These are phyloP conservation scores for Drosophila biarmipes DNA, from an alignment of 1,140 invertebrate species.

Conservation along the genomic window DNA sequence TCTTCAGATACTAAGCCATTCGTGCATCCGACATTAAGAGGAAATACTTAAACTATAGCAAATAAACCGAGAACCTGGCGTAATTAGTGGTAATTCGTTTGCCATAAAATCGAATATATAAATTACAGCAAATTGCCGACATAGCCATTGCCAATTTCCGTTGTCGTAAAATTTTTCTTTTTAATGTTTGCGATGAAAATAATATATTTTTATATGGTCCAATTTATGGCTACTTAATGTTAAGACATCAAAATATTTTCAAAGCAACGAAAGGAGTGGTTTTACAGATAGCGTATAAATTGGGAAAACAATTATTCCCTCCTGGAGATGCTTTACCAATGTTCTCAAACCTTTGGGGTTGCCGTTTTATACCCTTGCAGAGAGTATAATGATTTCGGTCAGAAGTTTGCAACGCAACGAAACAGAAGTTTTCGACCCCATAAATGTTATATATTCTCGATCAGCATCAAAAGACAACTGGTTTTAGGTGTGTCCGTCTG, in stretches of 20 bases:
- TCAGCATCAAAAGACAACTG: no score
- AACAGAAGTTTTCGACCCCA: no score
- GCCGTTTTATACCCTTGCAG: no score
- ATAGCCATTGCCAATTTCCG: slow-evolving; percentile 21
- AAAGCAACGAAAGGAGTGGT: neutral
- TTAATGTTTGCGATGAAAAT: slow-evolving; percentile 26
- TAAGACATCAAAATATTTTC: slow-evolving; percentile 32
- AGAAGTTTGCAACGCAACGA: no score
- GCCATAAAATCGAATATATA: slow-evolving; percentile 18
- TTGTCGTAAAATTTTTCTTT: slow-evolving; percentile 12
- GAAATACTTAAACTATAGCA: slow-evolving; percentile 9
- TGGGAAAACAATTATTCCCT: neutral
- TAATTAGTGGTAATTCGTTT: neutral
- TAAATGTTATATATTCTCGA: no score
- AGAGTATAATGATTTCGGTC: no score
- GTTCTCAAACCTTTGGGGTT: neutral
- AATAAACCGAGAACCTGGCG: neutral
- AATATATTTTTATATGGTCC: slow-evolving; percentile 33
- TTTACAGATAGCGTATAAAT: neutral
- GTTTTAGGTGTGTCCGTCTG: no score
- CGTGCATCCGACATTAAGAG: neutral
- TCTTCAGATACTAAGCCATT: slow-evolving; percentile 26
- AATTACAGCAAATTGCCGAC: slow-evolving; percentile 19
- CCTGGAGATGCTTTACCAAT: neutral
- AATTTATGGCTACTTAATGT: slow-evolving; percentile 35